phyloP scores from a whole-genome alignment of 2,797 vertebrate species.

The Kryptolebias ocellatus region DNA sequence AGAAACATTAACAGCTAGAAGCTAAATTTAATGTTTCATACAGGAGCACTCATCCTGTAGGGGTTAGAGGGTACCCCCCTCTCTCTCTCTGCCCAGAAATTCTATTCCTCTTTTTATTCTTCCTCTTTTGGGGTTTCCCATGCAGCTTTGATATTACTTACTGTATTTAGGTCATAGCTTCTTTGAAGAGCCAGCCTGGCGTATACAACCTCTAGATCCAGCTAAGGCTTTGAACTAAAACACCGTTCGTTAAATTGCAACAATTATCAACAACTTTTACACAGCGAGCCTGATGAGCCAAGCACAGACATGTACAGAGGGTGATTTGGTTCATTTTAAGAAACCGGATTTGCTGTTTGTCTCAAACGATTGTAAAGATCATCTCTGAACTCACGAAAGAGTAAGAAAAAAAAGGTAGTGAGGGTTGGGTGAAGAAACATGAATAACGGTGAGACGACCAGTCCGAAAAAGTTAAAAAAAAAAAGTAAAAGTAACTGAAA shows the following conservation, averaged over 20 bases:
- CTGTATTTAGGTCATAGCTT: slow-evolving; percentile 70
- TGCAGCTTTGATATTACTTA: slow-evolving; percentile 70
- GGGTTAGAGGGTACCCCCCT: too few species aligned
- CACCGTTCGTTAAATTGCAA: slow-evolving; percentile 49
- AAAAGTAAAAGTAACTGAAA: too few species aligned
- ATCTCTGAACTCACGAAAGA: not conserved
- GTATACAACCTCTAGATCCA: slow-evolving; percentile 49
- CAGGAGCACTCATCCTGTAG: slow-evolving; percentile 18
- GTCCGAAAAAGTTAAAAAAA: too few species aligned
- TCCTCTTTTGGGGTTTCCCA: slow-evolving; percentile 51
- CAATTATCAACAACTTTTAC: slow-evolving; percentile 56
- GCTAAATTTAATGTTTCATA: slow-evolving; percentile 53
- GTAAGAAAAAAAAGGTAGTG: not conserved
- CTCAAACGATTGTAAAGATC: not conserved
- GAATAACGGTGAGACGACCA: too few species aligned
- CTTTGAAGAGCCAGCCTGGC: slow-evolving; percentile 61
- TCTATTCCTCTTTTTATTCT: slow-evolving; percentile 27
- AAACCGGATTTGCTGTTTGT: too few species aligned
- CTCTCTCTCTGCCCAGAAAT: slow-evolving; percentile 43
- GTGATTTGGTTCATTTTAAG: slow-evolving; percentile 6
- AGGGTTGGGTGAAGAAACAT: too few species aligned
- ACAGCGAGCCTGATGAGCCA: slow-evolving; percentile 58
- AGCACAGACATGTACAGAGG: slow-evolving; percentile 23
- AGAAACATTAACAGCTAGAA: slow-evolving; percentile 35
- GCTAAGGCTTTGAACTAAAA: slow-evolving; percentile 64